phyloP scores from a whole-genome alignment of 2,113 vertebrate species.

The Oenanthe melanoleuca region DNA sequence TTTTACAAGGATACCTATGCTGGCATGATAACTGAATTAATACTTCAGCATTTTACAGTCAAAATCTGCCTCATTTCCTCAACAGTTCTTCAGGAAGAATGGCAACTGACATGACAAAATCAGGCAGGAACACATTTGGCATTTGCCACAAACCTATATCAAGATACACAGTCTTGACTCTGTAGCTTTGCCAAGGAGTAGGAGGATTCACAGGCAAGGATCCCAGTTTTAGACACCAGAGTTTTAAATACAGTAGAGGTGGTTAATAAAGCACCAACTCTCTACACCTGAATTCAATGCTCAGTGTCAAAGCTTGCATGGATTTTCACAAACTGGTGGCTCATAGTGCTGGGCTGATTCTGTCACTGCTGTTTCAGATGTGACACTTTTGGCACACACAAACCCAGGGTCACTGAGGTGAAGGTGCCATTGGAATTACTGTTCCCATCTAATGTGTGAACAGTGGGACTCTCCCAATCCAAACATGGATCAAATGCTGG shows the following conservation, averaged over 20 bases:
- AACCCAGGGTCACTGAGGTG: background rate
- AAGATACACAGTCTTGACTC: background rate
- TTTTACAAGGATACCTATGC: background rate
- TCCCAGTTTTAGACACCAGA: background rate
- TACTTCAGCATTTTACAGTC: background rate
- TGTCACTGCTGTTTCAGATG: background rate
- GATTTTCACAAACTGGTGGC: background rate
- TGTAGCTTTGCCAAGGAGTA: conserved; percentile 27
- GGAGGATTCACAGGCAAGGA: conserved; percentile 15
- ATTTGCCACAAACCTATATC: conserved; percentile 28
- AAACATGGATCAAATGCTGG: background rate
- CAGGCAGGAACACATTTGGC: conserved; percentile 30
- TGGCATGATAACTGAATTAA: background rate
- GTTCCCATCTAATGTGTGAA: background rate
- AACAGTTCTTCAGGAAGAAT: background rate
- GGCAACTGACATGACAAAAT: conserved; percentile 23
- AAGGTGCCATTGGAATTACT: background rate
- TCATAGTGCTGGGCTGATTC: background rate
- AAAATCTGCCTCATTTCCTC: conserved; percentile 3
- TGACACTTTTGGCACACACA: background rate
- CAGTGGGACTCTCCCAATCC: background rate
- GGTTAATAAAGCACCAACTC: conserved; percentile 17
- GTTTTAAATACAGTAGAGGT: background rate
- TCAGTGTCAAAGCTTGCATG: background rate
- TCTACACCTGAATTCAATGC: background rate